Percentiles rank a stretch among this genome's conserved stretches.
Conservation (phyloP, 2,888 invertebrate genomes). For the Acleris laterana region DNA sequence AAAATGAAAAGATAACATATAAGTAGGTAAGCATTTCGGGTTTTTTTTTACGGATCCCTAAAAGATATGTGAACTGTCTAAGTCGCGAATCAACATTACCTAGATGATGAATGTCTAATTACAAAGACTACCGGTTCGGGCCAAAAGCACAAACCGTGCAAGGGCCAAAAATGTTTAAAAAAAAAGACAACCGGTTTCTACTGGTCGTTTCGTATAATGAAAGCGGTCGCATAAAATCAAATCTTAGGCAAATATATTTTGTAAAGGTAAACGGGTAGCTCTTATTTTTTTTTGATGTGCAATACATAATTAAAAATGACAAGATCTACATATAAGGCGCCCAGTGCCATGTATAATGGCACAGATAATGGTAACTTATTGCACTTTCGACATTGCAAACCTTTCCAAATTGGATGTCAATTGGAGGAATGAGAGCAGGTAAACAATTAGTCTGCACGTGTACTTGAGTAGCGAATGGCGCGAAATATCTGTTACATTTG, state of each 20-base stretch:
- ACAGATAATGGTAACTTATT: conserved; percentile 3
- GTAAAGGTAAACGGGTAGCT: conserved; percentile 5
- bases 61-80: neutral
- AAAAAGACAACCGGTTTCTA: conserved; percentile 1
- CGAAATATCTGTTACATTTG: conserved; percentile 44
- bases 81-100: conserved; percentile 14
- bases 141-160: too few species aligned
- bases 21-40: too few species aligned
- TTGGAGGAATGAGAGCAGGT: conserved; percentile 13
- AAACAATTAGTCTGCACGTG: conserved; percentile 15
- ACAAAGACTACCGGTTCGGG: neutral
- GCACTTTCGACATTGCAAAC: conserved; percentile 6
- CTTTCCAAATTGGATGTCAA: neutral
- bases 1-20: too few species aligned
- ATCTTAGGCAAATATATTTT: neutral
- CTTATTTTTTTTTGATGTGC: conserved; percentile 1
- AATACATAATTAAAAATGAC: neutral
- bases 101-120: conserved; percentile 12
- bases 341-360: conserved; percentile 2
- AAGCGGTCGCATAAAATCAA: neutral
- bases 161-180: too few species aligned
- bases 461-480: conserved; percentile 39
- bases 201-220: conserved; percentile 1
- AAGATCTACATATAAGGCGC: conserved; percentile 2
- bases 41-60: too few species aligned